Conservation (phyloP, 64 coral and sea anemone genomes). For the Montipora capricornis region DNA sequence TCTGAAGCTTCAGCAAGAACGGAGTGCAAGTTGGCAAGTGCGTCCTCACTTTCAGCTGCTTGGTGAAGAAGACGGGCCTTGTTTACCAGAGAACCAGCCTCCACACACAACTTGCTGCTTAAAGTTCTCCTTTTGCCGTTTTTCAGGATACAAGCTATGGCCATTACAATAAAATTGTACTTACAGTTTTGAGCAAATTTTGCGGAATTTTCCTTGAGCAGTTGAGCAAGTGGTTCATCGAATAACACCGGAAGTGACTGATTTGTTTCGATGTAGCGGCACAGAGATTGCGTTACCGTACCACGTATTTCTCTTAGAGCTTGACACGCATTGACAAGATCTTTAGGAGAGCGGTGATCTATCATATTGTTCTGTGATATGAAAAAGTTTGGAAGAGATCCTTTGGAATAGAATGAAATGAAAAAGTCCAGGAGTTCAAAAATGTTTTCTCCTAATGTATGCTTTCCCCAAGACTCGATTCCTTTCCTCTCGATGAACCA, state of each 20-base stretch:
- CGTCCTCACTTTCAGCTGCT: background rate
- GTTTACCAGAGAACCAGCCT: slow-evolving; percentile 44
- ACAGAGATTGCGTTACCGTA: slow-evolving; percentile 49
- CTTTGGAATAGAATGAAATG: slow-evolving; percentile 67
- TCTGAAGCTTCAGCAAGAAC: slow-evolving; percentile 1
- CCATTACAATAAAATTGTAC: slow-evolving; percentile 88
- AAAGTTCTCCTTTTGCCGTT: slow-evolving; percentile 8
- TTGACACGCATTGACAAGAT: slow-evolving; percentile 44
- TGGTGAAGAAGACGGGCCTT: slow-evolving; percentile 55
- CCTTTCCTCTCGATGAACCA: slow-evolving; percentile 80
- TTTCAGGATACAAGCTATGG: slow-evolving; percentile 59
- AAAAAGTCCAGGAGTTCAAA: slow-evolving; percentile 67
- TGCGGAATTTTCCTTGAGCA: slow-evolving; percentile 29
- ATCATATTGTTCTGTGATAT: slow-evolving; percentile 80
- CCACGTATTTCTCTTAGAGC: slow-evolving; percentile 58
- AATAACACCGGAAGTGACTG: slow-evolving; percentile 82
- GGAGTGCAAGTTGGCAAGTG: background rate
- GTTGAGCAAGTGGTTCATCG: slow-evolving; percentile 52
- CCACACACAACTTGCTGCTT: background rate
- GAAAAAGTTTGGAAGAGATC: slow-evolving; percentile 74
- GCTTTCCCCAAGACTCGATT: slow-evolving; percentile 8
- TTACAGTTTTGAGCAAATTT: slow-evolving; percentile 79
- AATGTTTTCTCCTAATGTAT: slow-evolving; percentile 52
- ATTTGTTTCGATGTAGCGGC: slow-evolving; percentile 73
- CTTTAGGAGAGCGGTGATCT: slow-evolving; percentile 69